Base-by-base conservation (phyloP, 2,888 invertebrate species). In the Eilema sororculum region DNA sequence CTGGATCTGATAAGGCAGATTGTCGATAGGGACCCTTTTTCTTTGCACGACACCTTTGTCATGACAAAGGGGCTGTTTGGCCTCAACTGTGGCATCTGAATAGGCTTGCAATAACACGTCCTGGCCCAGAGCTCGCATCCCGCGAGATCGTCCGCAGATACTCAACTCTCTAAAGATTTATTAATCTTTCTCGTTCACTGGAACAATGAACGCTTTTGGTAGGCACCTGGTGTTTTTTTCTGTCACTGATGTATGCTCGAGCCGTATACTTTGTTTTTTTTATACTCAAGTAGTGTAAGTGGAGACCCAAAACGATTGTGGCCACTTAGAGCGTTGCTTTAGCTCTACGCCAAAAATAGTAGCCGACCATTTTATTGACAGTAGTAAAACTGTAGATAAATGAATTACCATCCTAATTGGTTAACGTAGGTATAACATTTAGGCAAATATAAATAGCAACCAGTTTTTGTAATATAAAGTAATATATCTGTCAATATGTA, bases 41-140 rank as follows among this genome's bases (percentile, higher is more conserved):
- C 95, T 94, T 94, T 91, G 88, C 91, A 90, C 94, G 94, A 95
- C 95, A 95, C 95, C 94, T 95, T 95, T 94, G 95, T 94, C 94
- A 94, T 93, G 90, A 95, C 95, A 95, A 95, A 94, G 88, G 91
- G 90, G 87, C 93, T 95, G 94, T 95, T 94, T 93, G 93, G 93
- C 90, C 91, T 93, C 89, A 90, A 89, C 91, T 87, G 89, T 95
- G 95, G 95, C 95, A 93, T 94, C 91, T 95, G 94, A 95, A 95
- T 95, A 90, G 95, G 92, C 92, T 91, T 90, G 94, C 94, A 94
- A 95, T 95, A 95, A 93, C 94, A 87, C 92, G 92, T 93, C 94
- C 92, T 89, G 91, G 90, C 88, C 88, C 86, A 75, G 88, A 91
- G 92, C 92, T 91, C 90, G 91, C 91, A 92, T 91, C 93, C 92